Percentiles rank a stretch among this genome's conserved stretches.
These are phyloP conservation scores for Oryctolagus cuniculus DNA, from an alignment of 2,113 vertebrate genomes.

Conservation along the genomic window mOryCun1.1 NC_091437.1:297001-297500, in stretches of 20 bases:
- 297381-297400: conserved; percentile 78
- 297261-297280: not conserved
- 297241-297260: not conserved
- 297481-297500: not conserved
- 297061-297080: not conserved
- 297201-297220: too few species aligned
- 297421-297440: not conserved
- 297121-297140: not conserved
- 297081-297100: not conserved
- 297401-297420: conserved; percentile 70
- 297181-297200: not conserved
- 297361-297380: conserved; percentile 73
- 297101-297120: not conserved
- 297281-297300: too few species aligned
- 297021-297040: not conserved
- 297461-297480: not conserved
- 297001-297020: not conserved
- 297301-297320: not conserved
- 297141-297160: not conserved
- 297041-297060: not conserved
- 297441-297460: conserved; percentile 50
- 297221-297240: not conserved
- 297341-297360: conserved; percentile 11
- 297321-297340: not conserved
- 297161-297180: not conserved